A percentile compares a stretch with the other conserved stretches of the same genome.
Evolutionary conservation across 2,113 vertebrate species (phyloP).

Genomic region (Pterocles gutturalis): DNA sequence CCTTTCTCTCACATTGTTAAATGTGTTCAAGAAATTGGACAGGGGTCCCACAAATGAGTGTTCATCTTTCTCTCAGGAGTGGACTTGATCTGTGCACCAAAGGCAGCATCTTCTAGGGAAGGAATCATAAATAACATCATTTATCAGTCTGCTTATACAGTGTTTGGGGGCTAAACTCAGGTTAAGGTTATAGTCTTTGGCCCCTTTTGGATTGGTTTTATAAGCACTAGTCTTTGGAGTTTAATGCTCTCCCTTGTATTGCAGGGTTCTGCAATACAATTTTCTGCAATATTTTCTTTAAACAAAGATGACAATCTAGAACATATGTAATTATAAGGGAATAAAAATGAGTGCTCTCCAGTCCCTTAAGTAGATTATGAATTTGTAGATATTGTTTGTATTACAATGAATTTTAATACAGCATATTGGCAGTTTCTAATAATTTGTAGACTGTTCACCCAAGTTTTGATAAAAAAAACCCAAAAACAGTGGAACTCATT

Average conservation of each 20-base stretch:
- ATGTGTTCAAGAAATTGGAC: accelerated
- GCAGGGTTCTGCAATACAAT: not conserved
- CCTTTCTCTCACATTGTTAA: not conserved
- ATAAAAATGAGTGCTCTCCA: not conserved
- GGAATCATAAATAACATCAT: not conserved
- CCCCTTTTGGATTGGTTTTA: not conserved
- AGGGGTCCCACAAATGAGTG: not conserved
- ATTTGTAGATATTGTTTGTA: not conserved
- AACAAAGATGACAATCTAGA: not conserved
- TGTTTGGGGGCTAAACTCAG: not conserved
- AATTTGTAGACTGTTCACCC: not conserved
- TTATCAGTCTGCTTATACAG: not conserved
- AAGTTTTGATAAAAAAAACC: not conserved
- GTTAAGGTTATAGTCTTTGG: not conserved
- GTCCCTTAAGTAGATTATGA: not conserved
- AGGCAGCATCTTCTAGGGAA: not conserved
- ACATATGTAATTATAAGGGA: not conserved
- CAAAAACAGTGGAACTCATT: not conserved
- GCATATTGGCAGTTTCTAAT: not conserved
- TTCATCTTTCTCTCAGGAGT: not conserved
- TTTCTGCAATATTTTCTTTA: not conserved
- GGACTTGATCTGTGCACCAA: not conserved
- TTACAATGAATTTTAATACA: not conserved
- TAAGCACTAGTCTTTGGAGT: not conserved
- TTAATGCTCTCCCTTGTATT: not conserved